Conservation (phyloP, 2,888 invertebrate genomes). For the Odontothrips loti region DNA sequence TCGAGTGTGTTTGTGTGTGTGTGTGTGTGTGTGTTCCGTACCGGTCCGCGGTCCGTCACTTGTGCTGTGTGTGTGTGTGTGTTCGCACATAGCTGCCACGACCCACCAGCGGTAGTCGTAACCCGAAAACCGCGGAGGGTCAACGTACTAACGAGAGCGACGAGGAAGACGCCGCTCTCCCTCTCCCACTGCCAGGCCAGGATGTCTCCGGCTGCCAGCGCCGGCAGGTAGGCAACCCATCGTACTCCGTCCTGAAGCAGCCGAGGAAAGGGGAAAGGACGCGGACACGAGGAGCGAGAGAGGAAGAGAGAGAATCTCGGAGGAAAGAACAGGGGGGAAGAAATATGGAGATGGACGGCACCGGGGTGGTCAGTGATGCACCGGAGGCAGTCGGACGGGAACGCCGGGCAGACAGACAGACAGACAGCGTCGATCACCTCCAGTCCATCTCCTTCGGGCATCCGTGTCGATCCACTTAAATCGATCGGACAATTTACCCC, state of each 20-base stretch:
- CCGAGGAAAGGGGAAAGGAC: too few relatives aligned
- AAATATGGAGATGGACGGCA: background rate
- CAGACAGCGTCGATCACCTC: conserved; percentile 8
- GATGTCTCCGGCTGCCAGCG: too few relatives aligned
- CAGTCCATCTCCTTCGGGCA: background rate
- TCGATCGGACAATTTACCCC: background rate
- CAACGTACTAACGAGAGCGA: background rate
- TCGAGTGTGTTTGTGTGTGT: background rate
- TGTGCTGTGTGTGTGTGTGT: background rate
- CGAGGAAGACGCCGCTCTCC: too few relatives aligned
- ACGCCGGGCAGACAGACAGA: background rate
- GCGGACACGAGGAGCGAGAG: too few relatives aligned
- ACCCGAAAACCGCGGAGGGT: background rate
- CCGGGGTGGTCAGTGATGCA: background rate
- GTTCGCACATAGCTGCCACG: background rate
- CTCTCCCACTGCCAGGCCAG: too few relatives aligned
- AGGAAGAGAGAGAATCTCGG: too few relatives aligned
- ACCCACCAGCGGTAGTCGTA: background rate
- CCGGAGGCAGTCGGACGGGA: background rate
- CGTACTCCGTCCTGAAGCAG: too few relatives aligned
- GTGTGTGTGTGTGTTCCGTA: background rate
- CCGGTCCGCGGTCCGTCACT: background rate
- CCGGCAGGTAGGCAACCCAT: too few relatives aligned
- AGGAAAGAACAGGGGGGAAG: too few relatives aligned
- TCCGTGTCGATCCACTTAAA: conserved; percentile 8